A percentile compares a stretch with the other conserved stretches of the same genome.
phyloP scores from a whole-genome alignment of 2,888 invertebrate genomes.

The Pecten maximus region DNA sequence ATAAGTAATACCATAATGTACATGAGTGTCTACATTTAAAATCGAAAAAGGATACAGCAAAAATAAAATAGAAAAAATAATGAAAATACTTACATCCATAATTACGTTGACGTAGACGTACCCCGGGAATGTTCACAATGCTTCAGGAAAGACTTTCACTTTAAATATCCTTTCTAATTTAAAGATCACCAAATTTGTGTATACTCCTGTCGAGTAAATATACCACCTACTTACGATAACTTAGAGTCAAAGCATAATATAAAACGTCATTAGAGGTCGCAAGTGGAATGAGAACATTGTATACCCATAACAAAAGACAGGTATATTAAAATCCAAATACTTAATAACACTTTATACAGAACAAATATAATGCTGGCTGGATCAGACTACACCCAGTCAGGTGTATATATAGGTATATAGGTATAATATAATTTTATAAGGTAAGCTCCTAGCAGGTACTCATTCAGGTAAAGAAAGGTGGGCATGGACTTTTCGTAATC shows the following conservation, averaged over 20 bases:
- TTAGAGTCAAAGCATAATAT: background rate
- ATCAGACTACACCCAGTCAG: background rate
- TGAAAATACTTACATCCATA: background rate
- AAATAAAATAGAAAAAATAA: background rate
- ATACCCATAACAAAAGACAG: background rate
- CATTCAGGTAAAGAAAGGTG: background rate
- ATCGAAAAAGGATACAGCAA: background rate
- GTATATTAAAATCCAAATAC: background rate
- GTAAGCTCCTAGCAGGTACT: background rate
- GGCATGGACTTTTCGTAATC: background rate
- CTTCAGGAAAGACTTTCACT: slow-evolving; percentile 6
- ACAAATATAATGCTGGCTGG: background rate
- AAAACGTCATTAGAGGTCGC: background rate
- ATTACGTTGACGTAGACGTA: background rate
- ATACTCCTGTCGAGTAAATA: background rate
- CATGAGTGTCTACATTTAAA: background rate
- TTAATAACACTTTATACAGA: slow-evolving; percentile 25
- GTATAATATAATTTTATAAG: background rate
- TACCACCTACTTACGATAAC: slow-evolving; percentile 25
- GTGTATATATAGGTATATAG: background rate
- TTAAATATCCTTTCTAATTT: background rate
- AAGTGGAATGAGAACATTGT: background rate
- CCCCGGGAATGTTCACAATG: background rate
- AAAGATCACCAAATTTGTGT: background rate
- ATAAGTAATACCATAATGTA: background rate